These are phyloP conservation scores for Zaprionus africanus DNA, from an alignment of 1,140 invertebrate species.

Conservation along the genomic window DNA sequence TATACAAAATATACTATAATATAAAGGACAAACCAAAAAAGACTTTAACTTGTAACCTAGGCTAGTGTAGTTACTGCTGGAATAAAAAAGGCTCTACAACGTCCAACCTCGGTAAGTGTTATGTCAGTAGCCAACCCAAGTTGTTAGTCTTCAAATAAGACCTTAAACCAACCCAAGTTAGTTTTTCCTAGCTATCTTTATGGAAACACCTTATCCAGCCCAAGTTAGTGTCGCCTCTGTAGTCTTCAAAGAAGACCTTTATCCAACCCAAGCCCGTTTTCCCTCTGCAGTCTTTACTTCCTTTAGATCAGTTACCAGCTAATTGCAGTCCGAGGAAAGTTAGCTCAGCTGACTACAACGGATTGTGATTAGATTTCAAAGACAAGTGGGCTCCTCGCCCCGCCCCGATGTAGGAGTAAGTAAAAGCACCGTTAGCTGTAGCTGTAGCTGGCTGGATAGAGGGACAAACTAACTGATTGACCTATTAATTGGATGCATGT, in stretches of 20 bases:
- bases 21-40: too few species aligned
- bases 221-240: too few species aligned
- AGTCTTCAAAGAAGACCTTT: too few species aligned
- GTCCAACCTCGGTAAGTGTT: too few species aligned
- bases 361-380: constrained; percentile 10
- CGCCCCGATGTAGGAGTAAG: neutral
- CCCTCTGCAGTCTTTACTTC: neutral
- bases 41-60: too few species aligned
- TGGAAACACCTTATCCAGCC: too few species aligned
- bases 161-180: too few species aligned
- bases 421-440: constrained; percentile 1
- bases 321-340: neutral
- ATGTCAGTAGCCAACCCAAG: neutral
- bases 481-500: constrained; percentile 50
- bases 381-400: neutral
- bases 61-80: too few species aligned
- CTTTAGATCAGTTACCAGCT: neutral
- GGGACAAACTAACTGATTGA: constrained; percentile 37
- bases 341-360: neutral
- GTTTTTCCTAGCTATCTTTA: too few species aligned
- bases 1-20: too few species aligned
- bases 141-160: neutral
- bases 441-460: constrained; percentile 7
- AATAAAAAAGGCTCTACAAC: too few species aligned
- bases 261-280: neutral